These are phyloP conservation scores for Agonopterix arenella DNA, from an alignment of 2,888 invertebrate genomes.

Conservation along the genomic window DNA sequence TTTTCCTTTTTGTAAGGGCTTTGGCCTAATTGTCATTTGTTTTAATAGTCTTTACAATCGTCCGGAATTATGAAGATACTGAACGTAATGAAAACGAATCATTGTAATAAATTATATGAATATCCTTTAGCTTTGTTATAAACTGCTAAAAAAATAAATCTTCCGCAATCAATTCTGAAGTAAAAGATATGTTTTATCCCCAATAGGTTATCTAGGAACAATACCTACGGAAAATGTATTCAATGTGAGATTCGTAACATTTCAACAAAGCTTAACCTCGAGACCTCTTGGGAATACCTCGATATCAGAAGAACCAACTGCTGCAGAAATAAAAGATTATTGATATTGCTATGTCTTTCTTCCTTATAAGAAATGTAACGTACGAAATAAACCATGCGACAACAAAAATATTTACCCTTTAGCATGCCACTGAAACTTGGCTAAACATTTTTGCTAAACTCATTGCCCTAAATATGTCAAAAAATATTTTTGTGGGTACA, in stretches of 20 bases:
- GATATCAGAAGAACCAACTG: neutral
- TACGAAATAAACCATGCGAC: neutral
- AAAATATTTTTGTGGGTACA: constrained; percentile 10
- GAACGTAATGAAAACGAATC: too few species aligned
- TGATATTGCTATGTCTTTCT: neutral
- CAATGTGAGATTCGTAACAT: neutral
- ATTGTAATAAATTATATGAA: too few species aligned
- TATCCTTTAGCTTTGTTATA: too few species aligned
- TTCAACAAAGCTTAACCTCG: neutral
- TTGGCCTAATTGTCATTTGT: too few species aligned
- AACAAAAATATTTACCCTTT: neutral
- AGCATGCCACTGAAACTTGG: neutral
- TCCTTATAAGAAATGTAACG: neutral
- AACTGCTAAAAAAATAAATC: too few species aligned
- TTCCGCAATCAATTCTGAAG: too few species aligned
- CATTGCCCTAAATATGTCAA: constrained; percentile 5
- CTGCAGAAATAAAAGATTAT: constrained; percentile 1
- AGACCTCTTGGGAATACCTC: neutral
- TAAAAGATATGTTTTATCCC: too few species aligned
- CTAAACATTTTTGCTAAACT: constrained; percentile 8
- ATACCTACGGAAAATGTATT: too few species aligned
- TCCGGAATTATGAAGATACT: too few species aligned
- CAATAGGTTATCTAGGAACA: too few species aligned
- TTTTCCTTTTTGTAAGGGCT: too few species aligned
- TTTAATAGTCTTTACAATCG: too few species aligned